These are phyloP conservation scores for Dipodomys spectabilis DNA, from an alignment of 2,113 vertebrate genomes.

Conservation along the genomic window DNA sequence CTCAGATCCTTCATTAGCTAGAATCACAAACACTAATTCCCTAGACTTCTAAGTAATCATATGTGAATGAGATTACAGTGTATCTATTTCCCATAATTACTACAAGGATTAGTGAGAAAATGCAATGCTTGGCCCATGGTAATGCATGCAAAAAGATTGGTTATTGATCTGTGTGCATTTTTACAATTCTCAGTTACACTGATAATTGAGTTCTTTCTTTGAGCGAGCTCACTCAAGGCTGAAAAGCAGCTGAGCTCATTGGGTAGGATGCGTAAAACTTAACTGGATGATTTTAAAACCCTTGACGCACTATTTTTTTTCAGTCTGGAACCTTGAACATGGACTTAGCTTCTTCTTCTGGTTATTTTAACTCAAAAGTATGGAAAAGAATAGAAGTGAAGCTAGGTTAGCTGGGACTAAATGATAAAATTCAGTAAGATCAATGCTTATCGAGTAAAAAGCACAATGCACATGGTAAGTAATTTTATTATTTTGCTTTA, in stretches of 20 bases:
- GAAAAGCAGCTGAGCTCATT: no score
- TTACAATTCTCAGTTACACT: rapidly evolving
- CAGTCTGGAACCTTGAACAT: not conserved
- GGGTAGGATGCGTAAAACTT: no score
- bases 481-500: not conserved
- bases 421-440: not conserved
- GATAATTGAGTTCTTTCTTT: not conserved
- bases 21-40: not conserved
- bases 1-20: not conserved
- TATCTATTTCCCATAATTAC: not conserved
- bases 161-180: rapidly evolving
- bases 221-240: not conserved
- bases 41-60: not conserved
- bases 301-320: not conserved
- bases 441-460: rapidly evolving
- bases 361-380: not conserved
- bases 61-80: not conserved
- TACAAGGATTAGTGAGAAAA: not conserved
- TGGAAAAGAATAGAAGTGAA: not conserved
- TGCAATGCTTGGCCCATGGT: no score
- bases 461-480: rapidly evolving
- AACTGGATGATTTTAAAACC: not conserved
- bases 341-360: not conserved
- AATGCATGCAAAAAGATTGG: not conserved
- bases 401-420: no score